These are phyloP conservation scores for Chrysopilus asiliformis DNA, from an alignment of 2,888 invertebrate species.

Conservation along the genomic window DNA sequence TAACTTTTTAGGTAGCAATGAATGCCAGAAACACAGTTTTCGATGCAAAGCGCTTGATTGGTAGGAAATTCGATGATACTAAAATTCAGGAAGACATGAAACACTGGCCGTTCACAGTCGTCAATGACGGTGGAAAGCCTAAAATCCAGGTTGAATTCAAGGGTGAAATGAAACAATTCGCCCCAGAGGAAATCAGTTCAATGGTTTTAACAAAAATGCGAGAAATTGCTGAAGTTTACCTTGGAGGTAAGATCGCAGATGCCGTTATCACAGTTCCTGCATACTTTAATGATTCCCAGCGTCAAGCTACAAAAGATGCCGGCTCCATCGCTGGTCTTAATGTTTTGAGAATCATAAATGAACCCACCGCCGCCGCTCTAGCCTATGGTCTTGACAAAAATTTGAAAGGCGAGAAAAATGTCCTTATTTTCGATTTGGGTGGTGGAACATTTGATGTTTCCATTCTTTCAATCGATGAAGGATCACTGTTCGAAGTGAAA, in stretches of 20 bases:
- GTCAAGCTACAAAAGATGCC: slow-evolving; percentile 82
- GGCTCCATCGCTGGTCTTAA: slow-evolving; percentile 74
- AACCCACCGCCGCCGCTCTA: slow-evolving; percentile 78
- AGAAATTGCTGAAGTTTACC: slow-evolving; percentile 61
- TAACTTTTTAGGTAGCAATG: slow-evolving; percentile 64
- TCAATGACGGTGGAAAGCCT: slow-evolving; percentile 54
- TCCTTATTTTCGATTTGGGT: slow-evolving; percentile 62
- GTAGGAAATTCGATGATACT: slow-evolving; percentile 62
- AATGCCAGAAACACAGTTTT: slow-evolving; percentile 72
- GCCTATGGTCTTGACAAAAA: slow-evolving; percentile 73
- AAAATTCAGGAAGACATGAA: slow-evolving; percentile 69
- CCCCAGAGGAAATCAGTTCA: slow-evolving; percentile 73
- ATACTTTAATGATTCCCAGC: slow-evolving; percentile 69
- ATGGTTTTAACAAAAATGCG: slow-evolving; percentile 80
- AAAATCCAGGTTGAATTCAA: slow-evolving; percentile 63
- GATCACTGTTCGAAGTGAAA: slow-evolving; percentile 66
- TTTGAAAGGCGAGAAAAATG: slow-evolving; percentile 58
- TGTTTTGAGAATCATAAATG: slow-evolving; percentile 79
- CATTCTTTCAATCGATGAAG: slow-evolving; percentile 75
- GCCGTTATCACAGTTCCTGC: slow-evolving; percentile 77
- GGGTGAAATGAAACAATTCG: slow-evolving; percentile 60
- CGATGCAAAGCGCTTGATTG: slow-evolving; percentile 73
- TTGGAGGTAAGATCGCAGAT: slow-evolving; percentile 57
- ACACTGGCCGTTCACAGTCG: slow-evolving; percentile 64
- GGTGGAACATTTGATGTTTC: slow-evolving; percentile 93